A percentile compares a stretch with the other conserved stretches of the same genome.
These are phyloP conservation scores for Theretra japonica DNA, from an alignment of 2,888 invertebrate genomes.

Conservation along the genomic window DNA sequence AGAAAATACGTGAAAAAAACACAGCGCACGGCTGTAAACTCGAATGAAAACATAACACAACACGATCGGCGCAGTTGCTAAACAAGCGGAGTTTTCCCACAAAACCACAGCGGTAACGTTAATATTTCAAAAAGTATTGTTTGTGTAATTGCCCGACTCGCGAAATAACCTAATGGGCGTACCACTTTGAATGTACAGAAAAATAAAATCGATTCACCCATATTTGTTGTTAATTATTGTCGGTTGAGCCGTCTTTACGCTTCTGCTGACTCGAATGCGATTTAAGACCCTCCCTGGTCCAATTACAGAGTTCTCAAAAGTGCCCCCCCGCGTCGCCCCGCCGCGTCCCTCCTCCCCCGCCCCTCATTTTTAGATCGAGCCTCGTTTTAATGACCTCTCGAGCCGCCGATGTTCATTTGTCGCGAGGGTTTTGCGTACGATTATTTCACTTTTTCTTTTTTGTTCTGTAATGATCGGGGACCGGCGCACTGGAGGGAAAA, in stretches of 20 bases:
- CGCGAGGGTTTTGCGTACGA: slow-evolving; percentile 79
- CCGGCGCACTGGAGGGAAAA: slow-evolving; percentile 59
- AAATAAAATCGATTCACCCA: slow-evolving; percentile 82
- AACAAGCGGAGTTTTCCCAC: slow-evolving; percentile 79
- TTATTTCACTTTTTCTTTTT: slow-evolving; percentile 76
- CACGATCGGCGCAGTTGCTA: slow-evolving; percentile 73
- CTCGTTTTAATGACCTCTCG: slow-evolving; percentile 84
- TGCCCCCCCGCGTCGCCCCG: slow-evolving; percentile 63
- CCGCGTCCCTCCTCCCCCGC: slow-evolving; percentile 47
- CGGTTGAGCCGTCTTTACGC: slow-evolving; percentile 83
- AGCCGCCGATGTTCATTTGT: slow-evolving; percentile 84
- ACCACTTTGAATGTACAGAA: slow-evolving; percentile 51
- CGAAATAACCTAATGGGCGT: slow-evolving; percentile 72
- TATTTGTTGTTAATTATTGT: slow-evolving; percentile 85
- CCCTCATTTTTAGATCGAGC: slow-evolving; percentile 82
- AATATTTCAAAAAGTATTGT: slow-evolving; percentile 76
- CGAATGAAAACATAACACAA: slow-evolving; percentile 65
- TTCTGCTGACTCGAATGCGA: slow-evolving; percentile 80
- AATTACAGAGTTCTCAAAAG: slow-evolving; percentile 82
- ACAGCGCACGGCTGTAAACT: slow-evolving; percentile 61
- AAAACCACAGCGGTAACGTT: slow-evolving; percentile 69
- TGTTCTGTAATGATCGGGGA: slow-evolving; percentile 60
- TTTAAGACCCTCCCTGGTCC: slow-evolving; percentile 83
- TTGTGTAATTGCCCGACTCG: slow-evolving; percentile 75
- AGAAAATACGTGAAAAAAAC: slow-evolving; percentile 61